phyloP scores from a whole-genome alignment of 2,113 vertebrate species.

The Gasterosteus aculeatus region DNA sequence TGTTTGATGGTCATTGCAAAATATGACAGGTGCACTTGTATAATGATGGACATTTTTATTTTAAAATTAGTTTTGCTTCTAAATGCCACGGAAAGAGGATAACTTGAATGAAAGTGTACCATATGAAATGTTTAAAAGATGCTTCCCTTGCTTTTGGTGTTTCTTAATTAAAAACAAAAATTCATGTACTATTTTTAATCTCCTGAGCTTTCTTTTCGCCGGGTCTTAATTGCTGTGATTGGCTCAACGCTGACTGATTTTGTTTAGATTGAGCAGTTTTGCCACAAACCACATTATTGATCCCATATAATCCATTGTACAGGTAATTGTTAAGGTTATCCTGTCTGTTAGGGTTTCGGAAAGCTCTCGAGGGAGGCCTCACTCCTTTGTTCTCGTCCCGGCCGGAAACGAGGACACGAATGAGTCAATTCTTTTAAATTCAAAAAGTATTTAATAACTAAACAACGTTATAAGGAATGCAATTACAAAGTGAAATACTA shows the following conservation, averaged over 20 bases:
- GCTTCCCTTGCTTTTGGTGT: slow-evolving; percentile 59
- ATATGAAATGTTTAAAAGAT: slow-evolving; percentile 53
- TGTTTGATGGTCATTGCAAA: slow-evolving; percentile 35
- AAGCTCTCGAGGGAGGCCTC: no score
- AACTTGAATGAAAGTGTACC: slow-evolving; percentile 48
- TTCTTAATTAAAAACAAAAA: slow-evolving; percentile 81
- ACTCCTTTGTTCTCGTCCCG: no score
- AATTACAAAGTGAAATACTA: no score
- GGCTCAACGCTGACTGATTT: background rate
- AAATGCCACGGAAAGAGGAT: slow-evolving; percentile 31
- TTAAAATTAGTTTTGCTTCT: slow-evolving; percentile 40
- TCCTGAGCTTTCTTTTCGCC: slow-evolving; percentile 47
- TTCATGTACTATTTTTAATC: slow-evolving; percentile 79
- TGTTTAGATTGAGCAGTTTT: background rate
- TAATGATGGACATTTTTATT: slow-evolving; percentile 19
- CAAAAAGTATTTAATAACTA: no score
- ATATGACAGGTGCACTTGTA: slow-evolving; percentile 58
- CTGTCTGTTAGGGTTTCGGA: no score
- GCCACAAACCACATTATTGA: slow-evolving; percentile 20
- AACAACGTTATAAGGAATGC: no score
- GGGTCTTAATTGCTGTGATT: fast-evolving
- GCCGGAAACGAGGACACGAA: no score
- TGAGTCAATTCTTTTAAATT: no score
- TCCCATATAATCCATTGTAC: slow-evolving; percentile 11
- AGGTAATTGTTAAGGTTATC: slow-evolving; percentile 9